A percentile compares a stretch with the other conserved stretches of the same genome.
Conservation (phyloP, 2,888 invertebrate genomes). For the Oscheius sp. region DNA sequence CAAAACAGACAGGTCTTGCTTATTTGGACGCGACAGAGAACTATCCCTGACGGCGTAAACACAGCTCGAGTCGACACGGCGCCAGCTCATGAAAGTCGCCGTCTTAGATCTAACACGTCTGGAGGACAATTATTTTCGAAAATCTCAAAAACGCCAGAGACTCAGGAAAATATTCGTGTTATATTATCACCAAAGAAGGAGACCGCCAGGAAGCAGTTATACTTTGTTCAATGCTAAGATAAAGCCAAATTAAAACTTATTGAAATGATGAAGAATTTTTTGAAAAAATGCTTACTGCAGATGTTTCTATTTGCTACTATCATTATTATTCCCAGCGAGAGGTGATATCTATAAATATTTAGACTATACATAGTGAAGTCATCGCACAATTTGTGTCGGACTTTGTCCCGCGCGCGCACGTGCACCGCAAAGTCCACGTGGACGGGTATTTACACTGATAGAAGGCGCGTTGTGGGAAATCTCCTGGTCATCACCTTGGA, state of each 20-base stretch:
- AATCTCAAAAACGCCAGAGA: not conserved
- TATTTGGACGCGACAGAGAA: not conserved
- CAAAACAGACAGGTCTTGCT: not conserved
- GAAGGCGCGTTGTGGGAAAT: slow-evolving; percentile 19
- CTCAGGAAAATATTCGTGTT: slow-evolving; percentile 3
- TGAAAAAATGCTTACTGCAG: too few species aligned
- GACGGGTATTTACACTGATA: slow-evolving; percentile 30
- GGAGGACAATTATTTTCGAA: too few species aligned
- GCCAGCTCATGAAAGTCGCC: slow-evolving; percentile 1
- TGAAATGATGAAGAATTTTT: too few species aligned
- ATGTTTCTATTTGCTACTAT: too few species aligned
- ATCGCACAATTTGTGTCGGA: slow-evolving; percentile 28
- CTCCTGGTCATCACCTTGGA: slow-evolving; percentile 25
- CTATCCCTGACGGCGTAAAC: slow-evolving; percentile 25
- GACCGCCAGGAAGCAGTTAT: slow-evolving; percentile 4
- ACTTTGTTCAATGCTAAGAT: not conserved
- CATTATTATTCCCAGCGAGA: too few species aligned
- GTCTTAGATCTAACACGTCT: not conserved
- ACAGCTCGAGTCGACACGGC: slow-evolving; percentile 16
- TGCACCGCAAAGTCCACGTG: slow-evolving; percentile 37
- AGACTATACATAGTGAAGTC: too few species aligned
- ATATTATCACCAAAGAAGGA: too few species aligned
- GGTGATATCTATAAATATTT: too few species aligned
- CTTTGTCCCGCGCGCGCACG: slow-evolving; percentile 44
- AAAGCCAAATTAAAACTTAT: too few species aligned